phyloP scores from a whole-genome alignment of 2,797 vertebrate species.

The Diceros bicornis region DNA sequence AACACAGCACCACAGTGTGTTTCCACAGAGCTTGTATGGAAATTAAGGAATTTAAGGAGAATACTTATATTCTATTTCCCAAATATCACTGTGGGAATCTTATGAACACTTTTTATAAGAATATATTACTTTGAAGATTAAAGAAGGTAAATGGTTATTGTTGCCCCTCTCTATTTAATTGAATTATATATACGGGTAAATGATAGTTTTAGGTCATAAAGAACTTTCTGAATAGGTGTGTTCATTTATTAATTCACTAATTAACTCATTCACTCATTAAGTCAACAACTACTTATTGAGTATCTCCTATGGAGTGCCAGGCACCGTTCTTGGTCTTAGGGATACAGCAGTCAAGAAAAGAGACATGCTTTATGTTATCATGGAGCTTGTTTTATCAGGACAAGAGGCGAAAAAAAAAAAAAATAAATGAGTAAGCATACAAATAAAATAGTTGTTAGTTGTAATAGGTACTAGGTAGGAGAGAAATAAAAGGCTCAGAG shows the following conservation, averaged over 20 bases:
- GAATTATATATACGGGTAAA: not conserved
- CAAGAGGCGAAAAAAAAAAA: not conserved
- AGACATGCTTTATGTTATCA: not conserved
- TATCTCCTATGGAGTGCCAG: not conserved
- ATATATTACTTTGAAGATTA: constrained; percentile 13
- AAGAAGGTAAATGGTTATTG: not conserved
- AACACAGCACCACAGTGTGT: not conserved
- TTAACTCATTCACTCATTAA: constrained; percentile 4
- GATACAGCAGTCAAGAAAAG: not conserved
- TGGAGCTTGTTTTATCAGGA: not conserved
- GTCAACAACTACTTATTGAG: not conserved
- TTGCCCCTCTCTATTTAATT: not conserved
- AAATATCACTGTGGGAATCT: not conserved
- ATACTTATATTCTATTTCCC: constrained; percentile 11
- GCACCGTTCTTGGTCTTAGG: not conserved
- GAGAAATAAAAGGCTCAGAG: constrained; percentile 9
- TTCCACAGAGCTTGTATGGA: not conserved
- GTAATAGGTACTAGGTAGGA: not conserved
- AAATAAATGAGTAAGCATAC: not conserved
- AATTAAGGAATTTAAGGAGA: constrained; percentile 58
- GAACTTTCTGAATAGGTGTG: not conserved
- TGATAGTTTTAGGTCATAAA: not conserved
- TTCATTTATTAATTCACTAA: constrained; percentile 12
- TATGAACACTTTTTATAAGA: not conserved
- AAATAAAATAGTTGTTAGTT: not conserved